A percentile compares a stretch with the other conserved stretches of the same genome.
Conservation (phyloP, 2,797 vertebrate genomes). For the Chaunax sp. region DNA sequence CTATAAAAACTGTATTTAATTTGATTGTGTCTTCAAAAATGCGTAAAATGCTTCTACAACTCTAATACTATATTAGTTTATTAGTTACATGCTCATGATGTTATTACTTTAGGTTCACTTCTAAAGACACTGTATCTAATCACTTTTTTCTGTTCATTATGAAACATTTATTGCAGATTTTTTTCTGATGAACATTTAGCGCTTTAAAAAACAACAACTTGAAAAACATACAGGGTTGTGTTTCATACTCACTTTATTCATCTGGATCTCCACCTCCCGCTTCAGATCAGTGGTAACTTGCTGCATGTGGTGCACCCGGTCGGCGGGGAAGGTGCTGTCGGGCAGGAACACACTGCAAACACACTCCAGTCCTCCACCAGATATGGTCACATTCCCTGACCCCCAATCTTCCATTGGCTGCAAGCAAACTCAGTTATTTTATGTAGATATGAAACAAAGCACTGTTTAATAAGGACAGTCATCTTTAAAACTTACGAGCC, state of each 20-base stretch:
- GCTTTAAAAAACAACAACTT: background rate
- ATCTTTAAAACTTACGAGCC: slow-evolving; percentile 15
- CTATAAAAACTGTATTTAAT: too few relatives aligned
- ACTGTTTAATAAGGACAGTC: too few relatives aligned
- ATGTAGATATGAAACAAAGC: background rate
- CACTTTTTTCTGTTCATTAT: too few relatives aligned
- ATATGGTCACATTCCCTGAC: slow-evolving; percentile 29
- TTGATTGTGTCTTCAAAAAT: too few relatives aligned
- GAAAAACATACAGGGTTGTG: background rate
- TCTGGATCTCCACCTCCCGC: slow-evolving; percentile 56
- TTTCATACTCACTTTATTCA: slow-evolving; percentile 50
- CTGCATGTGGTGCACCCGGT: slow-evolving; percentile 76
- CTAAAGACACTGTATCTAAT: too few relatives aligned
- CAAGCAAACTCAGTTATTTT: background rate
- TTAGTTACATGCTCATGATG: too few relatives aligned
- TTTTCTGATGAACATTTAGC: too few relatives aligned
- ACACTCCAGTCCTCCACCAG: slow-evolving; percentile 58
- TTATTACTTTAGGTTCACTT: too few relatives aligned
- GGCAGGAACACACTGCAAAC: slow-evolving; percentile 84
- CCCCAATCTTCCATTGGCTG: slow-evolving; percentile 34
- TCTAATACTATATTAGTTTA: too few relatives aligned
- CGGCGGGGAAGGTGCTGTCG: slow-evolving; percentile 82
- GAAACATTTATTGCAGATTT: too few relatives aligned
- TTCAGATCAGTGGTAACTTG: slow-evolving; percentile 47
- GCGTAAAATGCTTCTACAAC: too few relatives aligned